Base-by-base conservation (phyloP, 2,888 invertebrate genomes). In the Labia minor region DNA sequence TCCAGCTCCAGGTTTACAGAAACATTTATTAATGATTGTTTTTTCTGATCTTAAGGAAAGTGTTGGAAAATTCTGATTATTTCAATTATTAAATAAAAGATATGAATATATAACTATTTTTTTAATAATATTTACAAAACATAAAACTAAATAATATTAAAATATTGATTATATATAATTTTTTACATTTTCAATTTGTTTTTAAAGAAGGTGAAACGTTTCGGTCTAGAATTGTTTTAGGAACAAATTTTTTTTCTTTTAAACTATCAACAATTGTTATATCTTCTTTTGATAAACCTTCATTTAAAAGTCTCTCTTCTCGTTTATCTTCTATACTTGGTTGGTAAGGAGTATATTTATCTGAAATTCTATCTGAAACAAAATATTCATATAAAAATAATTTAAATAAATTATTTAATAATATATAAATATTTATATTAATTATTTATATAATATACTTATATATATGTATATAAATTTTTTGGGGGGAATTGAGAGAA, bases 321-420 rank as follows among this genome's bases (percentile, higher is more conserved):
- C 92, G 82, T 73, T 87, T 84, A 70, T 91, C 90, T 76, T 87
- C 85, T 10, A 89, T 83, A 14, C 90, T 84, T 73, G 85, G 87
- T 87, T 76, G 77, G 69, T 73, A 77, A 1, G 80, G 78, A 19
- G 79, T 78, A 65, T 76, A 74, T 65, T 76, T 76, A 67, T 77
- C 74, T 61, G 76, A 73, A 4, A 77, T 68, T 62, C 65, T 20
- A 19, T 21, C 21, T 33, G n/a, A 21, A 65, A 65, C 3, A 61
- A 61, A 14, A 26, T 26, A 26, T 26, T 26, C 3, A 26, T 26
- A 26, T 6, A 26, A 26, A 26, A n/a, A 6, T 63, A 20, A 26
- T 26, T 26, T 26, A 26, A n/a, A n/a, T n/a, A n/a, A n/a, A n/a
- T n/a, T n/a, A n/a, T n/a, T n/a, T n/a, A n/a, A n/a, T n/a, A n/a